Base-by-base conservation (phyloP, 2,888 invertebrate genomes). In the Melinaea marsaeus region DNA sequence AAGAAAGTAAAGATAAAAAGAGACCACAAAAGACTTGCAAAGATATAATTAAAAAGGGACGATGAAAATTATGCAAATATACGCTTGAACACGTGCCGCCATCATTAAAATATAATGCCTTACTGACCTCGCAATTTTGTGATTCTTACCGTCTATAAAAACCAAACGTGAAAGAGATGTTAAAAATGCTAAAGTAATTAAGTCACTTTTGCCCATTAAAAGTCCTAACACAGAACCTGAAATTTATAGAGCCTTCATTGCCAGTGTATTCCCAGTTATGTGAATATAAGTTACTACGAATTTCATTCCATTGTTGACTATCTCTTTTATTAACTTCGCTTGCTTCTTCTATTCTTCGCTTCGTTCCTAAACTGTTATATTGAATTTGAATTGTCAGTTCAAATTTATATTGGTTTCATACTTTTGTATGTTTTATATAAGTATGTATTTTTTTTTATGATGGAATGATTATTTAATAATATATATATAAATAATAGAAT, bases 41-140 rank as follows among this genome's bases (percentile, higher is more conserved):
- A 13, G 45, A 45, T 45, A 62, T 58, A 35, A 58, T 62, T 62
- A 55, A 58, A 57, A 60, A 61, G 45, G 48, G 32, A 58, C 46
- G 46, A 13, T 13, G 22, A 13, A 59, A 58, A 56, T 58, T 56
- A 58, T 60, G 60, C 55, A 63, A 60, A 61, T 32, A 2, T 62
- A 58, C 58, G 42, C 34, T 46, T 47, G 55, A 55, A 56, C 61
- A 59, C 61, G 58, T 68, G 55, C 51, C 58, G 33, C 54, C 62
- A 13, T 63, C 57, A 66, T 68, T 63, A 68, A 68, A 58, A 61
- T 57, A 61, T 64, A 48, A 64, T 59, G 64, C 61, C 63, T 46
- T 61, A 57, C 64, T 63, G 62, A 57, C 61, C 61, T 34, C 33
- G 54, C 32, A 57, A 54, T 13, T 60, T 33, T 55, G 54, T 54